A percentile compares a stretch with the other conserved stretches of the same genome.
Evolutionary conservation across 2,113 vertebrate species (phyloP).

Genomic region (Dryoscopus gambensis): DNA sequence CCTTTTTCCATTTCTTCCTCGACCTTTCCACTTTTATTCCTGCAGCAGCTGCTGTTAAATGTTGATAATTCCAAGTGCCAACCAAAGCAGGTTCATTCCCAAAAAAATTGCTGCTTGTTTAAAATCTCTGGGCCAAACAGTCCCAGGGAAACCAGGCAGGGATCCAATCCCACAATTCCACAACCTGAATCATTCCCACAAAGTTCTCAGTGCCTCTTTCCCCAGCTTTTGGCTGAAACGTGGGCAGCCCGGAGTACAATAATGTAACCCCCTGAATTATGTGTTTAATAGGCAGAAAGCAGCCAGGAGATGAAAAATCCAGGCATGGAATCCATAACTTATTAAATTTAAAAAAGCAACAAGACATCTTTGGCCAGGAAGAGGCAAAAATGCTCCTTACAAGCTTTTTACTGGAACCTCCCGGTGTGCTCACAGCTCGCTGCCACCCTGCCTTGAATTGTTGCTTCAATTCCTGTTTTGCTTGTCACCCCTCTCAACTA

Average conservation of each 20-base stretch:
- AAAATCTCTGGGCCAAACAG: not conserved
- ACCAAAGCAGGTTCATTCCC: not conserved
- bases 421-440: not conserved
- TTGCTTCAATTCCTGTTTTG: constrained; percentile 52
- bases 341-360: constrained; percentile 2
- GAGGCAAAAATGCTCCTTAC: not conserved
- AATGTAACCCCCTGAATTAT: constrained; percentile 34
- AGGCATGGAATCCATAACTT: constrained; percentile 18
- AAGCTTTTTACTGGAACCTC: not conserved
- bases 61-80: not conserved
- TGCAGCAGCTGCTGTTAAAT: not conserved
- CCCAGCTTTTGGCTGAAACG: not conserved
- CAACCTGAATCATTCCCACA: not conserved
- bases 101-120: not conserved
- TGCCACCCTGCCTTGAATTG: constrained; percentile 43
- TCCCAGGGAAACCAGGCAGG: not conserved
- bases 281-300: constrained; percentile 31
- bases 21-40: not conserved
- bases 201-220: not conserved
- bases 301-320: not conserved
- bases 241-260: not conserved
- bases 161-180: not conserved
- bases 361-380: not conserved
- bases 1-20: not conserved
- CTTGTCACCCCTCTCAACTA: constrained; percentile 49